These are phyloP conservation scores for Spatula clypeata DNA, from an alignment of 2,797 vertebrate genomes.

Conservation along the genomic window DNA sequence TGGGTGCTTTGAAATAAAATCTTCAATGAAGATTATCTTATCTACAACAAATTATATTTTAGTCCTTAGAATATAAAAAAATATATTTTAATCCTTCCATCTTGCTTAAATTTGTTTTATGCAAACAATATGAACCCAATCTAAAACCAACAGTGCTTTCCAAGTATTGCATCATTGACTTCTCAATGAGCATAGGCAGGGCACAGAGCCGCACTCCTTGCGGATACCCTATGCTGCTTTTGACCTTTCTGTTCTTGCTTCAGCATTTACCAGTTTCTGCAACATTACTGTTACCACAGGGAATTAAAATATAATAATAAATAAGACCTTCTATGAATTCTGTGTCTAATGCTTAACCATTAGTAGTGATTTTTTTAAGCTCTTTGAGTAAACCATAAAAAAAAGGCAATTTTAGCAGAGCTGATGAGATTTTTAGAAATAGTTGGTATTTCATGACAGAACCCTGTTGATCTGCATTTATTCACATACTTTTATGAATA, in stretches of 20 bases:
- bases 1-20: neutral
- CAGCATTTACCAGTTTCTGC: neutral
- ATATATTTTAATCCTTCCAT: neutral
- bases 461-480: neutral
- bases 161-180: neutral
- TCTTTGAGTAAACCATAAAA: neutral
- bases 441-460: neutral
- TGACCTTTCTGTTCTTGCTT: neutral
- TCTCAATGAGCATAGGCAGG: neutral
- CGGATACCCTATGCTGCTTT: neutral
- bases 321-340: neutral
- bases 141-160: neutral
- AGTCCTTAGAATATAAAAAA: too few species aligned
- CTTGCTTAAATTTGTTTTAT: neutral
- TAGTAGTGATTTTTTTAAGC: neutral
- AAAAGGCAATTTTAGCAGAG: neutral
- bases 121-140: neutral
- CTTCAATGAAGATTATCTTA: neutral
- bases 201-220: neutral
- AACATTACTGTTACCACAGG: neutral
- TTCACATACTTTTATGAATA: conserved; percentile 18
- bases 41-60: neutral
- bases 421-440: neutral
- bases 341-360: neutral
- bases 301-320: neutral